These are phyloP conservation scores for Loriculus beryllinus DNA, from an alignment of 2,797 vertebrate genomes.

Conservation along the genomic window DNA sequence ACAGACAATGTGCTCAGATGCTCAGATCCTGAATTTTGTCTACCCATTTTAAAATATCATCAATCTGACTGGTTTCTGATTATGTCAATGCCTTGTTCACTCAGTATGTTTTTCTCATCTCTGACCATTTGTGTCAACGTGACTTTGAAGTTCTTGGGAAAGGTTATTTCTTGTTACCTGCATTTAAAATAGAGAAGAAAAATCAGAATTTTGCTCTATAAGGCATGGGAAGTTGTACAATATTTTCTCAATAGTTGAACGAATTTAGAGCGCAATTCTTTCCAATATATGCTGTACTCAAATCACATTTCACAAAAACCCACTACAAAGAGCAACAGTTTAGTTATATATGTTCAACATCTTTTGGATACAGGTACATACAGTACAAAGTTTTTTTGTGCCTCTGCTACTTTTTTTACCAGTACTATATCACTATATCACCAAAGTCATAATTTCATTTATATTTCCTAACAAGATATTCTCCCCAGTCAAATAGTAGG, in stretches of 20 bases:
- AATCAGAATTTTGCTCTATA: neutral
- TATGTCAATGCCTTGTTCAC: neutral
- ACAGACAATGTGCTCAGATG: neutral
- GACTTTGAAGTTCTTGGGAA: neutral
- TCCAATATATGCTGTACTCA: neutral
- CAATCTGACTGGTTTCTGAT: neutral
- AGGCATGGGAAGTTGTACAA: neutral
- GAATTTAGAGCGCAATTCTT: neutral
- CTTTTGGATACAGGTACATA: neutral
- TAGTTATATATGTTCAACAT: neutral
- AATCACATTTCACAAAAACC: neutral
- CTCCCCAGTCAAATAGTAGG: neutral
- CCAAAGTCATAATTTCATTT: neutral
- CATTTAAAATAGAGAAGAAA: neutral
- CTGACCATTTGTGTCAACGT: neutral
- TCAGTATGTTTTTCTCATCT: neutral
- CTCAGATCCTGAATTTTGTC: neutral
- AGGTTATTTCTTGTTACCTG: neutral
- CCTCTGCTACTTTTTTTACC: neutral
- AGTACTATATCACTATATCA: neutral
- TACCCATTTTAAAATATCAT: neutral
- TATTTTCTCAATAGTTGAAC: neutral
- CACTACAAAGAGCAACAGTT: neutral
- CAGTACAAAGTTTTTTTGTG: neutral
- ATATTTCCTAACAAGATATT: accelerated